Conservation (phyloP, 2,113 vertebrate genomes). For the Orientallactaga bullata region DNA sequence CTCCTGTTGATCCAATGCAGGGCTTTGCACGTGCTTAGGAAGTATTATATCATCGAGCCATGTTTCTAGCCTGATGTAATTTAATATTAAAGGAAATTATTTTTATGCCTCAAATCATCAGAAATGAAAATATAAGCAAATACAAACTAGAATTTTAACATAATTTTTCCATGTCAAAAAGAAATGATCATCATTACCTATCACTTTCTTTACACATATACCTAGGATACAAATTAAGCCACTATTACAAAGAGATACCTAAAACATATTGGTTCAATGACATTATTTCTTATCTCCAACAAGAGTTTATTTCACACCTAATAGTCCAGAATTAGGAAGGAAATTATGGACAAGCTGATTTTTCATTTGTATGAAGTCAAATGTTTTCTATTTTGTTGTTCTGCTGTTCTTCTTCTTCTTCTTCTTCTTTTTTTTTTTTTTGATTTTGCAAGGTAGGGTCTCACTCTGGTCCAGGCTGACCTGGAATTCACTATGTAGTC, state of each 20-base stretch:
- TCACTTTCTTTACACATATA: slow-evolving; percentile 3
- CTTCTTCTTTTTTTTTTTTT: too few relatives aligned
- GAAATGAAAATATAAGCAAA: slow-evolving; percentile 26
- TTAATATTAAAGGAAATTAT: slow-evolving; percentile 17
- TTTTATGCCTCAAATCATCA: neutral
- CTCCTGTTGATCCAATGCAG: neutral
- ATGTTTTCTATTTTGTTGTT: neutral
- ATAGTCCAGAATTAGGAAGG: slow-evolving; percentile 13
- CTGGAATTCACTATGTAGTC: too few relatives aligned
- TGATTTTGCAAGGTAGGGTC: too few relatives aligned
- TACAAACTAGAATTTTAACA: slow-evolving; percentile 37
- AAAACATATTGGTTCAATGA: neutral
- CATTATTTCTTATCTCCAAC: neutral
- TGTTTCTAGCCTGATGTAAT: neutral
- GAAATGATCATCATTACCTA: slow-evolving; percentile 6
- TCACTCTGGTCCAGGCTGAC: too few relatives aligned
- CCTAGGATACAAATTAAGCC: slow-evolving; percentile 2
- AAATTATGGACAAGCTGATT: neutral
- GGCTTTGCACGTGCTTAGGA: neutral
- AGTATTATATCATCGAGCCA: too few relatives aligned
- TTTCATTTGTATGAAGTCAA: neutral
- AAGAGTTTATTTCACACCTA: neutral
- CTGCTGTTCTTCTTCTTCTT: too few relatives aligned
- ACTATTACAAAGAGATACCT: neutral
- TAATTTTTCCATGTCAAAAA: slow-evolving; percentile 23